Evolutionary conservation across 2,888 invertebrate species (phyloP).

Genomic region (Acleris emargana): DNA sequence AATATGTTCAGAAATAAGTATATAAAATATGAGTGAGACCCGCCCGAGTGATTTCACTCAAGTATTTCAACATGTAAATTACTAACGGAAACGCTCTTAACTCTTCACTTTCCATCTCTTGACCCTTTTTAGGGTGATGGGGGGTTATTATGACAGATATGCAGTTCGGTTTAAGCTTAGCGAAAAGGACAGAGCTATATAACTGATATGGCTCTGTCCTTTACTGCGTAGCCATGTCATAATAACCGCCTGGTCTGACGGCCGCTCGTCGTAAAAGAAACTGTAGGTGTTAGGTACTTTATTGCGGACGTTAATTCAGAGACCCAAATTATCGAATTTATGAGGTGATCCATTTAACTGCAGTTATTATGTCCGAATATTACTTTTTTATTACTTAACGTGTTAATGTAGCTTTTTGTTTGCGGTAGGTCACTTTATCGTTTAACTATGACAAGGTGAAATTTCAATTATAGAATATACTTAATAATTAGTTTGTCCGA

Average conservation of each 20-base stretch:
- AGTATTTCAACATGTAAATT: constrained; percentile 16
- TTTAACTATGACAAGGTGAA: no score
- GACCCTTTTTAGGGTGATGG: constrained; percentile 4
- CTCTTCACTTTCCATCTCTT: constrained; percentile 26
- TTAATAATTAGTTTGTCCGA: no score
- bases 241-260: neutral
- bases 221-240: neutral
- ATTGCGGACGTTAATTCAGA: neutral
- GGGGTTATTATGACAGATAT: no score
- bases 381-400: neutral
- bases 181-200: no score
- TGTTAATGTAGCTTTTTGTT: constrained; percentile 3
- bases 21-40: neutral
- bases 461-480: no score
- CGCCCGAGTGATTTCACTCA: neutral
- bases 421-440: no score
- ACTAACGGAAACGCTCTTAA: constrained; percentile 4
- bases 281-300: constrained; percentile 11
- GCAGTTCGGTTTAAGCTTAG: no score
- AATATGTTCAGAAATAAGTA: no score
- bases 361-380: constrained; percentile 1
- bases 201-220: no score
- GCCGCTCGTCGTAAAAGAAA: constrained; percentile 3
- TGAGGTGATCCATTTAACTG: neutral
- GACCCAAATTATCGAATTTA: neutral